phyloP scores from a whole-genome alignment of 2,888 invertebrate species.

The Mamestra brassicae region DNA sequence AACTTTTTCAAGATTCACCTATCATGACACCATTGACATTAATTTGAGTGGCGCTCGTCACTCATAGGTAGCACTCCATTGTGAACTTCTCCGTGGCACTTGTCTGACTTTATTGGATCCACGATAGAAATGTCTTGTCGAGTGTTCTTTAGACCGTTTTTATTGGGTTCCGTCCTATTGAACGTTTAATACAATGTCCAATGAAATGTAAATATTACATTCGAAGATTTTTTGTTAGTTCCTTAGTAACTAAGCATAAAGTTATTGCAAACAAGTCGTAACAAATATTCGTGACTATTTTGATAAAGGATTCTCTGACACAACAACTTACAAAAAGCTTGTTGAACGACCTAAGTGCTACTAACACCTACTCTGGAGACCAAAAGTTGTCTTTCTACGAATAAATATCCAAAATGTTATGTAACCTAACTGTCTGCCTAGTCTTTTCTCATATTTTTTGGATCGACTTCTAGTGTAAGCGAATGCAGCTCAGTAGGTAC shows the following conservation, averaged over 20 bases:
- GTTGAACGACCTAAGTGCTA: too few relatives aligned
- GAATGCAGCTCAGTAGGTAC: too few relatives aligned
- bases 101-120: constrained; percentile 52
- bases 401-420: too few relatives aligned
- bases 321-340: too few relatives aligned
- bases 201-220: constrained; percentile 44
- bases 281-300: too few relatives aligned
- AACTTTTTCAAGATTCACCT: background rate
- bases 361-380: too few relatives aligned
- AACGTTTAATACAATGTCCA: constrained; percentile 34
- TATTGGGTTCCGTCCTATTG: constrained; percentile 48
- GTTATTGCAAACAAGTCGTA: background rate
- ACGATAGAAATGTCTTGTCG: constrained; percentile 53
- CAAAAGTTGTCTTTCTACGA: too few relatives aligned
- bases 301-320: background rate
- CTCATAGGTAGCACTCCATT: constrained; percentile 31
- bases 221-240: background rate
- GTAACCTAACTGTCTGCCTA: too few relatives aligned
- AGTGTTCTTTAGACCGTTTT: constrained; percentile 38
- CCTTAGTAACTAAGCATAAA: background rate
- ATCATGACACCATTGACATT: background rate
- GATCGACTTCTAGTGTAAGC: too few relatives aligned
- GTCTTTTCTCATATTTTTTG: too few relatives aligned
- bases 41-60: background rate
- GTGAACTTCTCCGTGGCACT: constrained; percentile 14